Evolutionary conservation across 2,113 vertebrate genomes (phyloP), one percentile per base, ranked within the genome.

Genomic region (Trinectes maculatus): DNA sequence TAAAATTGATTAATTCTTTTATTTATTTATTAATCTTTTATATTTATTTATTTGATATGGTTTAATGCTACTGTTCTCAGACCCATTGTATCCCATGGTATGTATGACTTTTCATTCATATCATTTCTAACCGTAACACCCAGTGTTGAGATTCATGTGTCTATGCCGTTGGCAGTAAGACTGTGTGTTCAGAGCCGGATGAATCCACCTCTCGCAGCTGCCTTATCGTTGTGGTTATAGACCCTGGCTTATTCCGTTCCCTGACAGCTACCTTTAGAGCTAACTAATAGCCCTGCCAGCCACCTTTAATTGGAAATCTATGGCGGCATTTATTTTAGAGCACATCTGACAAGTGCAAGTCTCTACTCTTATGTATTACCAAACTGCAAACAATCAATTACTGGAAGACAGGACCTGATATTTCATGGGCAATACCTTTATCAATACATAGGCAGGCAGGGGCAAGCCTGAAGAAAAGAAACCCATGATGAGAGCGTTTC

Each of bases 251-350:
- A 87, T 87, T 82, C 76, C 53, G 46, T 72, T 83, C 56, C 25
- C 69, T 81, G 89, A 89, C 90, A 91, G 79, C 78, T 85, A 90
- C 85, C 83, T 87, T 90, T 87, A 83, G 75, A 83, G 75, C 76
- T 87, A 91, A 91, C 88, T 87, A 91, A 92, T 90, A 83, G 85
- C 71, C 52, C 78, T 72, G 71, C 82, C 86, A 79, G 60, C 71
- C 81, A 83, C 83, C 77, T 87, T 89, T 93, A 92, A 92, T 92
- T 91, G 89, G 88, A 92, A 93, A 91, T 92, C 92, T 89, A 91
- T 91, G 87, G 80, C 71, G 66, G 87, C 80, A 88, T 91, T 91
- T 86, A 90, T 92, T 91, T 86, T 83, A 75, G 83, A 89, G 85
- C 80, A 52, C 68, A 72, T 42, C 68, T 89, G 89, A 90, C 90